Evolutionary conservation across 2,113 vertebrate genomes (phyloP), one percentile per base, ranked within the genome.

Genomic region (Potamarius usumacintae): DNA sequence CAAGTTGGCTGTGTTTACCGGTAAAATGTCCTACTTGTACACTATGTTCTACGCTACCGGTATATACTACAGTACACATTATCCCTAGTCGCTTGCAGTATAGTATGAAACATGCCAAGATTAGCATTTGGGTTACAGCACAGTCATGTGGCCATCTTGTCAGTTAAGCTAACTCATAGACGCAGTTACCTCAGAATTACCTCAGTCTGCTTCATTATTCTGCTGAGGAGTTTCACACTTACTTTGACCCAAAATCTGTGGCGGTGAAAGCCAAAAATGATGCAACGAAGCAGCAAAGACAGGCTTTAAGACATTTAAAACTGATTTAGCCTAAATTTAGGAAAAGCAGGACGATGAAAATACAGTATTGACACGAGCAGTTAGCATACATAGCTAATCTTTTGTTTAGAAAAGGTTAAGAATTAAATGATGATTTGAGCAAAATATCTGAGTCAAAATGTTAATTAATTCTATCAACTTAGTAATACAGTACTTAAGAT

Each of bases 241-340:
- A 34, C 78, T 58, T 80, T 58, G 78, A 80, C 78, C 78, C 55
- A 80, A 34, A 79, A 58, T 57, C 55, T 34, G 76, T 58, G 78
- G 78, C 58, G 27, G 53, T 58, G 55, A 80, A 80, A 80, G 27
- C 27, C 55, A 58, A 58, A 79, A 80, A 30, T 80, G 55, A 80
- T 58, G 78, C 55, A 80, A 80, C 2, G 27, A 80, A 58, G 78
- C 53, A 58, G 78, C 76, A 80, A 80, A 80, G 55, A 58, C 55
- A 80, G 55, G 55, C n/a, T 80, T 80, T 20, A 58, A 30, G 55
- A 58, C 78, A 58, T 80, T 80, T 34, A 30, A 80, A 34, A 55
- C 25, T 34, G 7, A 80, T 34, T 18, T 58, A 18, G 55, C 55
- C 55, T 22, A 34, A 15, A 27, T 78, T 53, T 55, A 79, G 25